Base-by-base conservation (phyloP, 2,797 vertebrate species). In the Intellagama lesueurii region DNA sequence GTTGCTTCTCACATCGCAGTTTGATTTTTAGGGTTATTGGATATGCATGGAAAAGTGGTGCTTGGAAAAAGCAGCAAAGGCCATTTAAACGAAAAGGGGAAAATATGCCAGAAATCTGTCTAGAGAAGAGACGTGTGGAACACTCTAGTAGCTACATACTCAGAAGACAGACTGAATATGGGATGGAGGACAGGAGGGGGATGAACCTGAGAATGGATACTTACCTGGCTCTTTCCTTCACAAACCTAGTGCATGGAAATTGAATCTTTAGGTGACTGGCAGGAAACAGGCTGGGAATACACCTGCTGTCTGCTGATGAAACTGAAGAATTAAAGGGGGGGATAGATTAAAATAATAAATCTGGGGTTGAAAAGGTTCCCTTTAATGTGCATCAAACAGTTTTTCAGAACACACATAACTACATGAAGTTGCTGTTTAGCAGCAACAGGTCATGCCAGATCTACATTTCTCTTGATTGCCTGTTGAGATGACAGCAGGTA, bases 361-460 rank as follows among this genome's bases (percentile, higher is more conserved):
- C 77, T 73, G 87, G 85, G 19, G 90, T 95, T 96, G 90, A 94
- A 95, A 96, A 95, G 91, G 52, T 94, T 95, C 89, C 81, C 87
- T 96, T 97, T 94, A 95, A 95, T 94, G 93, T 91, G 83, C 87
- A 94, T 93, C 94, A 94, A 94, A 87, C 83, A 92, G 89, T 94
- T 96, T 93, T 92, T 88, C 81, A 9, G 95, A 94, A 95, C 78
- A 89, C 64, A 90, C 92, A 88, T 87, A 96, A 94, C 94, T 91
- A 93, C 76, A 94, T 60, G 92, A 92, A 95, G 95, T 92, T 95
- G 88, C 87, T 94, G 80, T 94, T 96, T 93, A 96, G 90, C 68
- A 89, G 87, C 85, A 90, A 95, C 69, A 75, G 93, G 93, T 95
- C 94, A 89, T 92, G 92, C 81, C 89, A 83, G 56, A 93, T 81